Conservation (phyloP, 1,140 invertebrate genomes). For the Cydia fagiglandana region DNA sequence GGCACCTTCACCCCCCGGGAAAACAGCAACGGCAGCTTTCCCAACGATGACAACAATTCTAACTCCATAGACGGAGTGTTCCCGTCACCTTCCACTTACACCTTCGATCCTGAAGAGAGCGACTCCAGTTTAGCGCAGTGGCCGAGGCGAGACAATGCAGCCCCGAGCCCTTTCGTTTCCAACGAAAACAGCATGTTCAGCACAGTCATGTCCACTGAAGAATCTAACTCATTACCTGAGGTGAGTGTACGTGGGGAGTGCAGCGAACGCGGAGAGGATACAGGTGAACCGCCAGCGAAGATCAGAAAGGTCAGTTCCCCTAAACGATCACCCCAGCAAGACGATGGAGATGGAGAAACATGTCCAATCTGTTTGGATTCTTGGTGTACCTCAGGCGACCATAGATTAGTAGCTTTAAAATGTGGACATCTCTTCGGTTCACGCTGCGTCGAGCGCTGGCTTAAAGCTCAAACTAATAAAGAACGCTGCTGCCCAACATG, state of each 20-base stretch:
- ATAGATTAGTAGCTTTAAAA: slow-evolving; percentile 88
- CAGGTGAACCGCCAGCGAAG: slow-evolving; percentile 62
- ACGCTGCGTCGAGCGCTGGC: slow-evolving; percentile 91
- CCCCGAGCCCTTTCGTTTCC: slow-evolving; percentile 32
- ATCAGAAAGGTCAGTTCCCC: slow-evolving; percentile 57
- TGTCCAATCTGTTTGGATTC: slow-evolving; percentile 94
- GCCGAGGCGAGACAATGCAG: slow-evolving; percentile 3
- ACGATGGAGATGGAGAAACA: slow-evolving; percentile 82
- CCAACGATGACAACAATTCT: slow-evolving; percentile 9
- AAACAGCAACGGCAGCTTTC: slow-evolving; percentile 5
- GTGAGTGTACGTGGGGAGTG: neutral
- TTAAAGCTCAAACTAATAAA: slow-evolving; percentile 74
- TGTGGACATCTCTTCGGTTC: slow-evolving; percentile 96
- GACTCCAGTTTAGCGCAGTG: slow-evolving; percentile 12
- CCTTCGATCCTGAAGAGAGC: slow-evolving; percentile 12
- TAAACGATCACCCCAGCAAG: slow-evolving; percentile 49
- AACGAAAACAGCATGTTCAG: slow-evolving; percentile 42
- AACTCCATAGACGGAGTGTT: slow-evolving; percentile 19
- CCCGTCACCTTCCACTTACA: slow-evolving; percentile 11
- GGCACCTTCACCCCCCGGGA: neutral
- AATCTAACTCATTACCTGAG: slow-evolving; percentile 40
- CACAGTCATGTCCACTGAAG: slow-evolving; percentile 35
- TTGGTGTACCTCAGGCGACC: slow-evolving; percentile 92
- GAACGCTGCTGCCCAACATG: slow-evolving; percentile 90
- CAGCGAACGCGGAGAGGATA: slow-evolving; percentile 26